These are phyloP conservation scores for Pseudomyrmex cubaensis DNA, from an alignment of 1,140 invertebrate genomes.

Conservation along the genomic window DNA sequence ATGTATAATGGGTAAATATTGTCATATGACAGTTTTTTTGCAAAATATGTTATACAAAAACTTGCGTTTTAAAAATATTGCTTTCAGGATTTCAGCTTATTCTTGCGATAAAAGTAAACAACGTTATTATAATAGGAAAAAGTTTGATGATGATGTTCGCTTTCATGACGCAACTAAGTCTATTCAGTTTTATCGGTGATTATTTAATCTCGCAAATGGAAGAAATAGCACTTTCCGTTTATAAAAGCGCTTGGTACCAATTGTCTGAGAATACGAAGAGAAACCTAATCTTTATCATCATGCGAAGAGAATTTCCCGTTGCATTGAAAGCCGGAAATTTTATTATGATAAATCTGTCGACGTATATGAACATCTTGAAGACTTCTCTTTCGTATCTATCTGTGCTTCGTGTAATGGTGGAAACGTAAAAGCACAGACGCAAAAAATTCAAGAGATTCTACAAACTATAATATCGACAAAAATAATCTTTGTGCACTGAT, in stretches of 20 bases:
- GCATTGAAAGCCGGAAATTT: conserved; percentile 32
- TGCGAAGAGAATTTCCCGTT: conserved; percentile 7
- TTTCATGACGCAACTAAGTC: conserved; percentile 5
- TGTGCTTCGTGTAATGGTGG: conserved; percentile 58
- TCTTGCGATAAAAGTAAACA: conserved; percentile 5
- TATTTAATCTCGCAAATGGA: conserved; percentile 59
- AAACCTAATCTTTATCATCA: conserved; percentile 32
- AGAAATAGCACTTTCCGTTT: conserved; percentile 12
- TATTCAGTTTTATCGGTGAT: conserved; percentile 56
- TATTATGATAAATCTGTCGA: conserved; percentile 48
- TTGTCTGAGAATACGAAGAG: background rate
- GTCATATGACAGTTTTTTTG: background rate
- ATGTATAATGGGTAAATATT: no score
- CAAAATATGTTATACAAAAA: conserved; percentile 15
- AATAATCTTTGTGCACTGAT: no score
- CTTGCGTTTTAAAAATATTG: no score
- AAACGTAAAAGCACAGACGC: background rate
- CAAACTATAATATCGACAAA: no score
- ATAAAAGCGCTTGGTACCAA: conserved; percentile 29
- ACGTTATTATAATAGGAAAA: conserved; percentile 28
- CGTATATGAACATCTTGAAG: conserved; percentile 58
- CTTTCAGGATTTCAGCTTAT: conserved; percentile 58
- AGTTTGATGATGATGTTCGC: background rate
- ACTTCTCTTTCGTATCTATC: conserved; percentile 61
- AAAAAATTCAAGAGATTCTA: no score